These are phyloP conservation scores for Gopherus evgoodei DNA, from an alignment of 2,113 vertebrate genomes.

Conservation along the genomic window DNA sequence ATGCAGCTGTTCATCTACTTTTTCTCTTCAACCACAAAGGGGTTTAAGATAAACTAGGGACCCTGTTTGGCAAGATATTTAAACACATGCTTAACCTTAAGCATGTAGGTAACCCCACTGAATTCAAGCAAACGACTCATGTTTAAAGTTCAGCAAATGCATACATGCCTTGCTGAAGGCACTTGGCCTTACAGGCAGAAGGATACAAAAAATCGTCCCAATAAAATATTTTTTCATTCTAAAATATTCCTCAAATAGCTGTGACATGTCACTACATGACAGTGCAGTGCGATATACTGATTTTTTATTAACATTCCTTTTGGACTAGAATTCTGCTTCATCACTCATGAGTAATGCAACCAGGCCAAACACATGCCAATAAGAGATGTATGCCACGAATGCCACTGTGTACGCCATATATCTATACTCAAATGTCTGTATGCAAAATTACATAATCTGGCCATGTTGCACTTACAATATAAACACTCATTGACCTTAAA, in stretches of 20 bases:
- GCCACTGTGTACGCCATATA: not conserved
- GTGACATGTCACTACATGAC: no score
- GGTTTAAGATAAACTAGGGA: not conserved
- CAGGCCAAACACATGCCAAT: not conserved
- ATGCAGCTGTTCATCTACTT: not conserved
- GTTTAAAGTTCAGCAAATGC: not conserved
- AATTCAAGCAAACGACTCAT: not conserved
- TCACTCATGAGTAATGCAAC: fast-evolving
- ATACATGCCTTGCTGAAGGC: not conserved
- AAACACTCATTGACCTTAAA: not conserved
- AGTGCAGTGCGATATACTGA: fast-evolving
- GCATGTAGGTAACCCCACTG: not conserved
- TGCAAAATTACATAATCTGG: not conserved
- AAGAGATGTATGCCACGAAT: not conserved
- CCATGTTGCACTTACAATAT: not conserved
- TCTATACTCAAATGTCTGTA: not conserved
- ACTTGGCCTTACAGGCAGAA: not conserved
- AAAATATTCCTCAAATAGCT: not conserved
- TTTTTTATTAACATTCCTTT: not conserved
- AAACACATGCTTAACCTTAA: constrained; percentile 1
- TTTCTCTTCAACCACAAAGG: not conserved
- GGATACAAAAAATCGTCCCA: not conserved
- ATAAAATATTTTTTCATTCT: not conserved
- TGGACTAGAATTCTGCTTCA: not conserved
- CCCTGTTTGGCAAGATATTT: not conserved